phyloP scores from a whole-genome alignment of 2,888 invertebrate species.

The Pheosia tremula region DNA sequence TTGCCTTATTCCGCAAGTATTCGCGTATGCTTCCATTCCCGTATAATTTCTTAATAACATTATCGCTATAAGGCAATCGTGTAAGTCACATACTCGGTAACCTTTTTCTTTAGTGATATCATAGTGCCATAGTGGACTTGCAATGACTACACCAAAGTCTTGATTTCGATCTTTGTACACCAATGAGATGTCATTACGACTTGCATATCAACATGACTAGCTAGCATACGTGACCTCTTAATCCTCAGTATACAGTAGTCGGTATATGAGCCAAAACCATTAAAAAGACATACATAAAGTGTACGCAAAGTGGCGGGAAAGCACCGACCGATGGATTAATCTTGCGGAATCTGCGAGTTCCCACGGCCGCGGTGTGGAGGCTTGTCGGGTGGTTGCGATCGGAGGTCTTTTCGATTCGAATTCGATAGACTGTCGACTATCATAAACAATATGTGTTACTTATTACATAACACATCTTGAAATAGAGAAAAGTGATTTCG shows the following conservation, averaged over 20 bases:
- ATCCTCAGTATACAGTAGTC: not conserved
- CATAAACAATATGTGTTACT: no score
- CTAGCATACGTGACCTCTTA: not conserved
- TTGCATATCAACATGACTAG: no score
- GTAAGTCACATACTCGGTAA: no score
- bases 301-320: conserved; percentile 53
- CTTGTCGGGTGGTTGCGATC: conserved; percentile 19
- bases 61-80: not conserved
- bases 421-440: no score
- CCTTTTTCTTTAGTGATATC: no score
- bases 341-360: conserved; percentile 57
- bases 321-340: conserved; percentile 61
- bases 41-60: not conserved
- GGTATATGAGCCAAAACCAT: conserved; percentile 25
- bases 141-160: no score
- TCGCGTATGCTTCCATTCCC: not conserved
- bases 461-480: no score
- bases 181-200: no score
- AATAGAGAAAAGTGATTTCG: no score
- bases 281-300: conserved; percentile 54
- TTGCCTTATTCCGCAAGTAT: not conserved
- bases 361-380: conserved; percentile 48
- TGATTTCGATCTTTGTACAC: no score
- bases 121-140: no score
- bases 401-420: conserved; percentile 17